These are phyloP conservation scores for Sprattus sprattus DNA, from an alignment of 2,113 vertebrate species.

Conservation along the genomic window DNA sequence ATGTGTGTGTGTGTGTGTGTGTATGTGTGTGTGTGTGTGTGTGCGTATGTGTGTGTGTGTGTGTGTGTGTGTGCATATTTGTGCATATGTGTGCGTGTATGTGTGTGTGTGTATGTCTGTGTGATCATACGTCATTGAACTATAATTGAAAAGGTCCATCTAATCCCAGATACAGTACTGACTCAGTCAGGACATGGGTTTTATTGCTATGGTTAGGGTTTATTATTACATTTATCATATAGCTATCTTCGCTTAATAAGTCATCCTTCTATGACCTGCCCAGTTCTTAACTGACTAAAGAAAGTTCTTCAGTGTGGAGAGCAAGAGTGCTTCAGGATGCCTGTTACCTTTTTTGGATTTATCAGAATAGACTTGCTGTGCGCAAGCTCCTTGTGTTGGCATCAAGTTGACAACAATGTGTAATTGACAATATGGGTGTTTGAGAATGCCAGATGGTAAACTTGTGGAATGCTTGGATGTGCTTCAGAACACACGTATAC, in stretches of 20 bases:
- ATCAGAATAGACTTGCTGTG: neutral
- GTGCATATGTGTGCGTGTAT: neutral
- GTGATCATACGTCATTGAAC: neutral
- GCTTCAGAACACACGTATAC: neutral
- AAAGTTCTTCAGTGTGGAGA: neutral
- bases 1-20: neutral
- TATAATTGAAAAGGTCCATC: constrained; percentile 19
- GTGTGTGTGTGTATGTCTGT: neutral
- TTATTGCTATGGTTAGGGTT: neutral
- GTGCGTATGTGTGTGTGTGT: neutral
- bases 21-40: neutral
- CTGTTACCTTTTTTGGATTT: neutral
- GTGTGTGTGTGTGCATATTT: neutral
- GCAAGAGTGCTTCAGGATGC: neutral
- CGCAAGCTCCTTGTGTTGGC: neutral
- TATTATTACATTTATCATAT: no score
- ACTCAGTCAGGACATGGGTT: neutral
- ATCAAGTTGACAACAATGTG: neutral
- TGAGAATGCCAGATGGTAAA: neutral
- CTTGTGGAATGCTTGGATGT: neutral
- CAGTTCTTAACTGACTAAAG: neutral
- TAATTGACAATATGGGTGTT: neutral
- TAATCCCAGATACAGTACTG: constrained; percentile 11
- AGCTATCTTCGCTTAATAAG: neutral
- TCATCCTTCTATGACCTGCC: neutral